Evolutionary conservation across 2,797 vertebrate species (phyloP), one percentile per base, ranked within the genome.

Genomic region (Poecile montanus): DNA sequence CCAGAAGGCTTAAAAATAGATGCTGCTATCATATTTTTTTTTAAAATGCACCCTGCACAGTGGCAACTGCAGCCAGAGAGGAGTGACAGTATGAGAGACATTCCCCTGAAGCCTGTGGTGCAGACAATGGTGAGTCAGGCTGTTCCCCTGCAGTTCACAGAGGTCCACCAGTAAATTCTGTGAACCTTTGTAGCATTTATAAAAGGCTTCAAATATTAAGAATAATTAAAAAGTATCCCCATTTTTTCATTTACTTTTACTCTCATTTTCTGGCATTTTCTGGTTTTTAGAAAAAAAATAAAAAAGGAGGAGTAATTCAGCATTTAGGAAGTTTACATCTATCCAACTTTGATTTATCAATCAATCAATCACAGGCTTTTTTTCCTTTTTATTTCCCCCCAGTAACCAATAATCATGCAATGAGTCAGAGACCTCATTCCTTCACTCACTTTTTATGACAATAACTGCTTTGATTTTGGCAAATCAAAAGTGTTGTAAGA

Each of bases 271-370:
- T 54, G 12, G 5, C 4, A 38, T 27, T 65, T 45, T 38, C 23
- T 79, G 3, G 0, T 29, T 42, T 66, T 76, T 18, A 68, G 7
- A 5, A 3, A 2, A 32, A 32, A 32, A 7, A 74, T n/a, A 48
- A 77, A 29, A 8, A 40, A 0, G 21, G 1, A 1, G 1, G 4
- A 68, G 3, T 11, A 42, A 3, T 32, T 88, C 22, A 62, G 6
- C 11, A 27, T 66, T 74, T 85, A 62, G 7, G 16, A 89, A 45
- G 10, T 16, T 23, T 40, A n/a, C 5, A 23, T 3, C 29, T 73
- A 40, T 14, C 7, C 13, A 85, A 18, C 20, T 71, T 68, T 54
- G 26, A 44, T 45, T 58, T 87, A 38, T 25, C 10, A 76, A 16
- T 76, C 20, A 47, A n/a, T 81, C 17, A 48, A 16, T 54, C 30